phyloP scores from a whole-genome alignment of 2,113 vertebrate species.

The Triplophysa siluroides region DNA sequence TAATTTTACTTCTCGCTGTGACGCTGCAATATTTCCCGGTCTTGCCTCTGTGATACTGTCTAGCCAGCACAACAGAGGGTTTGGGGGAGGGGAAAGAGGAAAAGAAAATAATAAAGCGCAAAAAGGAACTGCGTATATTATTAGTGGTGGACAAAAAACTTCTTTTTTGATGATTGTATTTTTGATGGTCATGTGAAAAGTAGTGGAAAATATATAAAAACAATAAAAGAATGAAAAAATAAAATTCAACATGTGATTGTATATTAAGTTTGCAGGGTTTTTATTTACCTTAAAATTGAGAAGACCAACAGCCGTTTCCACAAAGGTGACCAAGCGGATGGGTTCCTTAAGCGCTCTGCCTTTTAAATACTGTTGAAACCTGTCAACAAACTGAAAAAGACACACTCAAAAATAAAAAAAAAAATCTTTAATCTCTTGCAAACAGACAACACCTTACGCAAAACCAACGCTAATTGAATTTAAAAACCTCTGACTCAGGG shows the following conservation, averaged over 20 bases:
- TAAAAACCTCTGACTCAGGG: constrained; percentile 22
- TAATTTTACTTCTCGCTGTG: constrained; percentile 76
- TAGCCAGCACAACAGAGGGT: constrained; percentile 64
- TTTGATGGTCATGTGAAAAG: background rate
- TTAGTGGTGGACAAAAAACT: background rate
- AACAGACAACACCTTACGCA: constrained; percentile 11
- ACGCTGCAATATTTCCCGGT: constrained; percentile 63
- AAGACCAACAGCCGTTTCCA: constrained; percentile 96
- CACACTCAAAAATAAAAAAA: constrained; percentile 47
- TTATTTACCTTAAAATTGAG: constrained; percentile 97
- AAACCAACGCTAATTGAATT: constrained; percentile 44
- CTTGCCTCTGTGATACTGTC: constrained; percentile 67
- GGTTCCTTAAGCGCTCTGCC: constrained; percentile 86
- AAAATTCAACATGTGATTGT: background rate
- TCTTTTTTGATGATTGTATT: background rate
- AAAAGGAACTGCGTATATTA: constrained; percentile 61
- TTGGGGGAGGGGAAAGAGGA: constrained; percentile 58
- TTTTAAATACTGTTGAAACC: constrained; percentile 87
- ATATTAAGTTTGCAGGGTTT: constrained; percentile 42
- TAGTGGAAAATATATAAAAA: background rate
- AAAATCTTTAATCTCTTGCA: constrained; percentile 43
- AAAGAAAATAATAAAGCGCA: constrained; percentile 53
- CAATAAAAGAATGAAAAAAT: background rate
- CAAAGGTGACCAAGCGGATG: constrained; percentile 95
- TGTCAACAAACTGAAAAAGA: constrained; percentile 93